These are phyloP conservation scores for Oceanodroma leucorhoa DNA, from an alignment of 2,797 vertebrate genomes.

Conservation along the genomic window DNA sequence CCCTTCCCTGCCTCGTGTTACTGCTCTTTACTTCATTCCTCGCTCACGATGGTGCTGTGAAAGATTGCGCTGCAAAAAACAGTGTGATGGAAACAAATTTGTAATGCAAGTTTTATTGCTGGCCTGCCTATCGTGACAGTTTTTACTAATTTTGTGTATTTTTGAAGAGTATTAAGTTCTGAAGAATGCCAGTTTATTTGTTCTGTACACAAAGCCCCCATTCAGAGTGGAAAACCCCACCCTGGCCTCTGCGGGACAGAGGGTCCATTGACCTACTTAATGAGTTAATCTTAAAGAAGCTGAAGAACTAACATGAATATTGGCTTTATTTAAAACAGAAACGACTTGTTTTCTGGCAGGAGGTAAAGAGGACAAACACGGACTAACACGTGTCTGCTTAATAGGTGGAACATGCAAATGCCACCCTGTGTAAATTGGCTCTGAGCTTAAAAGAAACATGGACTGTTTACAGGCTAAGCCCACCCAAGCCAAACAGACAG, in stretches of 20 bases:
- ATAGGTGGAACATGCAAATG: not conserved
- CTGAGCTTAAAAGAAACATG: not conserved
- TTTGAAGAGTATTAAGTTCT: not conserved
- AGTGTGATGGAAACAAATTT: not conserved
- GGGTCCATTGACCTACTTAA: constrained; percentile 43
- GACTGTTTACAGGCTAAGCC: not conserved
- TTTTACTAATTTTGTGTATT: not conserved
- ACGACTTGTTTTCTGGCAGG: constrained; percentile 17
- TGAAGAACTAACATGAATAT: constrained; percentile 12
- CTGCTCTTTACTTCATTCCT: not conserved
- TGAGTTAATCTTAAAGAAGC: constrained; percentile 46
- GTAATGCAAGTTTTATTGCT: not conserved
- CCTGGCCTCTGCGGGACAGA: not conserved
- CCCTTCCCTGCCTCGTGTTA: not conserved
- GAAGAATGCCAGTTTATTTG: not conserved
- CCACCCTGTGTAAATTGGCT: constrained; percentile 4
- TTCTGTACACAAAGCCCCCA: not conserved
- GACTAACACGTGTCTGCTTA: not conserved
- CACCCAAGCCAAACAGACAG: not conserved
- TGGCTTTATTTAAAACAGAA: constrained; percentile 39
- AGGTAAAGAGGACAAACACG: not conserved
- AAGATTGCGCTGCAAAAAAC: not conserved
- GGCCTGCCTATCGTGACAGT: not conserved
- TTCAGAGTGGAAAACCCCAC: not conserved
- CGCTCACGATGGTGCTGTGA: not conserved